phyloP scores from a whole-genome alignment of 2,888 invertebrate species.

The Crocallis elinguaria region DNA sequence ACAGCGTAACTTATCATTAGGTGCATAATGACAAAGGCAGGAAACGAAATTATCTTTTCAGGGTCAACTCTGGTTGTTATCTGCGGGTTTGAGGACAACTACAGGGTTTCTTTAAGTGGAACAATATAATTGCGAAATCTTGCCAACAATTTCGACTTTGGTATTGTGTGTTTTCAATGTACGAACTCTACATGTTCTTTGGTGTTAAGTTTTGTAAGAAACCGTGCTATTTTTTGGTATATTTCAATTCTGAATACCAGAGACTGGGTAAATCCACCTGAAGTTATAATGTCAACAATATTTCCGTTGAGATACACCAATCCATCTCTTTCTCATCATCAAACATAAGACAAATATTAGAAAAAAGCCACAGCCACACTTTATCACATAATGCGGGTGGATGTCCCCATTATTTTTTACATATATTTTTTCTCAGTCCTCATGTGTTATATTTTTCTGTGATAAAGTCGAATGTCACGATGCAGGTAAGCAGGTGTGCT shows the following conservation, averaged over 20 bases:
- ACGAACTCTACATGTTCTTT: too few species aligned
- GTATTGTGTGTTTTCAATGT: too few species aligned
- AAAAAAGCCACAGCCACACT: slow-evolving; percentile 1
- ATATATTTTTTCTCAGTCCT: slow-evolving; percentile 27
- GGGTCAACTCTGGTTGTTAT: slow-evolving; percentile 26
- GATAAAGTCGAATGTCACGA: slow-evolving; percentile 31
- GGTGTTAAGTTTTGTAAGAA: too few species aligned
- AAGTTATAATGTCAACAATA: too few species aligned
- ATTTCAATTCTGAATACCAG: too few species aligned
- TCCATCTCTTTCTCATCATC: neutral
- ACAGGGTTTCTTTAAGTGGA: neutral
- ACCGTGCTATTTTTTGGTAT: too few species aligned
- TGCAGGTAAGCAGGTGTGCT: slow-evolving; percentile 60
- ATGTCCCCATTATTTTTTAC: slow-evolving; percentile 11
- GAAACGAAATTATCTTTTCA: slow-evolving; percentile 36
- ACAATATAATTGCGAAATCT: too few species aligned
- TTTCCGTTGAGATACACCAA: neutral
- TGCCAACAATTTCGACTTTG: too few species aligned
- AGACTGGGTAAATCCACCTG: too few species aligned
- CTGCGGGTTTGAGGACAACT: slow-evolving; percentile 2
- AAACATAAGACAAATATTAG: neutral
- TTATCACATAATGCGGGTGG: slow-evolving; percentile 22
- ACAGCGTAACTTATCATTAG: slow-evolving; percentile 2
- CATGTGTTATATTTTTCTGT: slow-evolving; percentile 25
- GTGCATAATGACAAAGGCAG: slow-evolving; percentile 34